Conservation (phyloP, 2,888 invertebrate genomes). For the Agriotes lineatus region DNA sequence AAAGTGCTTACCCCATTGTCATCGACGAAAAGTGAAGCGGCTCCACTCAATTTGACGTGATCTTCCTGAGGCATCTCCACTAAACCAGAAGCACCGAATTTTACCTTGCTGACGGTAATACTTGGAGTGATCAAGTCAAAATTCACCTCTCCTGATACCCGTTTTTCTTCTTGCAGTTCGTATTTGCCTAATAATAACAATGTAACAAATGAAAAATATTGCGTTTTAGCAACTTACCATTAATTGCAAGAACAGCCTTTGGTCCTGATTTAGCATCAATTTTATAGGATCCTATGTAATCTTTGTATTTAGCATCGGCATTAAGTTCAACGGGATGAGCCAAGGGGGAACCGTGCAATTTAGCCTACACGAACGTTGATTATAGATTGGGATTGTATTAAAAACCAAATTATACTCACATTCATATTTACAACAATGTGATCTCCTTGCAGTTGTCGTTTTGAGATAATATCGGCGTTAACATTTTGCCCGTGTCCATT, state of each 20-base stretch:
- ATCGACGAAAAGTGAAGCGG: constrained; percentile 53
- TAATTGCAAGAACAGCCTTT: constrained; percentile 55
- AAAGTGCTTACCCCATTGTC: constrained; percentile 51
- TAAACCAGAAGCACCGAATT: constrained; percentile 64
- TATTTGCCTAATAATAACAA: constrained; percentile 64
- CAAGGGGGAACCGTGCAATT: constrained; percentile 62
- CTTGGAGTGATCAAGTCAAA: constrained; percentile 70
- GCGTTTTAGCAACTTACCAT: no score
- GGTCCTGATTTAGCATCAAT: constrained; percentile 54
- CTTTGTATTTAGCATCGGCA: constrained; percentile 50
- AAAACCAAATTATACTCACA: constrained; percentile 27
- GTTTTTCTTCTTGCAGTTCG: constrained; percentile 62
- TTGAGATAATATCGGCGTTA: constrained; percentile 61
- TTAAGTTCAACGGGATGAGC: constrained; percentile 59
- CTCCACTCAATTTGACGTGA: constrained; percentile 51
- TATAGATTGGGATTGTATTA: background rate
- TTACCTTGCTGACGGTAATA: constrained; percentile 71
- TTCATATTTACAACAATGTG: constrained; percentile 53
- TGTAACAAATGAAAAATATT: no score
- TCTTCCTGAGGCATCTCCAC: constrained; percentile 56
- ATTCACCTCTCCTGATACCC: constrained; percentile 67
- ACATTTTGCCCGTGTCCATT: constrained; percentile 67
- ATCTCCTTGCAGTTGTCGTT: constrained; percentile 61
- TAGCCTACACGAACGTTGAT: constrained; percentile 44
- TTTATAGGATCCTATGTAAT: constrained; percentile 48